Evolutionary conservation across 2,888 invertebrate genomes (phyloP), one percentile per base, ranked within the genome.

Genomic region (Ischnus inquisitorius): DNA sequence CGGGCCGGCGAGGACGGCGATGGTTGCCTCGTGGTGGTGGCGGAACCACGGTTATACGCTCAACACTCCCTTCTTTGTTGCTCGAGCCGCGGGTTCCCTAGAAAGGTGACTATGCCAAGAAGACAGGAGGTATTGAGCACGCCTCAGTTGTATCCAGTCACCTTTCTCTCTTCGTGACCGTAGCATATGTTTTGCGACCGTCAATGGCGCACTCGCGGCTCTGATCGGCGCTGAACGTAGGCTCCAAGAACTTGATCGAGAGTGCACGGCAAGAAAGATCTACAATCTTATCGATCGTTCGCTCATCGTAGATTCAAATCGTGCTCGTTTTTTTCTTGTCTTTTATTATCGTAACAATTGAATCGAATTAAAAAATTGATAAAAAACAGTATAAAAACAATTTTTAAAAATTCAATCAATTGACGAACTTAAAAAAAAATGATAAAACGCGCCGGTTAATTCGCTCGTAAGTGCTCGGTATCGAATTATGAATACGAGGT

Each of bases 151-250:
- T 87, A 87, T 85, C 89, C 92, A 92, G 92, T 92, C 93, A 92
- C 92, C 92, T 92, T 92, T 92, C 92, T 92, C 93, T 92, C 93
- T 87, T 92, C 92, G 93, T 91, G 92, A 92, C 92, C 91, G 92
- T 90, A 92, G 92, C 91, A 91, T 91, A 92, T 92, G 92, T 91
- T 91, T 90, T 88, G 91, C 92, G 91, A 88, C 71, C 84, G 87
- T 88, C 87, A 88, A 86, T 87, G 88, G 86, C 84, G 86, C 85
- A 85, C 83, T 83, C 81, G 83, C 72, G 77, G 77, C 82, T 82
- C 81, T 86, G 71, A 87, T 76, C 83, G 78, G 79, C 74, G 76
- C 80, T 69, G 28, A 51, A 75, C 22, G 22, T 79, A 74, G 64
- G 64, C 74, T 74, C 34, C 69, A 57, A 72, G 6, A 10, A 8